Percentiles rank a stretch among this genome's conserved stretches.
These are phyloP conservation scores for Agonopterix alstromeriana DNA, from an alignment of 2,888 invertebrate genomes.

Conservation along the genomic window DNA sequence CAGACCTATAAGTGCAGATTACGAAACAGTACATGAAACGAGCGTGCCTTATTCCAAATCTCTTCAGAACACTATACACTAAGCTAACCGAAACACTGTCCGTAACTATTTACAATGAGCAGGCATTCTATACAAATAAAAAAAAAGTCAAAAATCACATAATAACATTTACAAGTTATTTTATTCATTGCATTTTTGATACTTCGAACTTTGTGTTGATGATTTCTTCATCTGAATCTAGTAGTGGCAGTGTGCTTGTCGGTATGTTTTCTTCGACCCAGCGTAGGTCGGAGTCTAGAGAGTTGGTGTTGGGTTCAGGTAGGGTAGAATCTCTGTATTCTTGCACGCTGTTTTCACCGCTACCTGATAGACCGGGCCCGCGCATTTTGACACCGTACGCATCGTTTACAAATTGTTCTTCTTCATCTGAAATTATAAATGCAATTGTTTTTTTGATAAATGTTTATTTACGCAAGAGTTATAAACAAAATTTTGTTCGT, in stretches of 20 bases:
- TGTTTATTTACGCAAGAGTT: neutral
- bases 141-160: conserved; percentile 2
- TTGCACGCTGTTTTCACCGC: conserved; percentile 16
- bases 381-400: conserved; percentile 90
- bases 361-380: conserved; percentile 54
- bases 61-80: too few species aligned
- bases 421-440: conserved; percentile 76
- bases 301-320: conserved; percentile 30
- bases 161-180: conserved; percentile 24
- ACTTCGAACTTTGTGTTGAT: conserved; percentile 91
- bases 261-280: conserved; percentile 98
- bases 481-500: neutral
- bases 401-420: conserved; percentile 90
- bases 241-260: conserved; percentile 81
- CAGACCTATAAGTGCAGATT: too few species aligned
- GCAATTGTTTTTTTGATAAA: neutral
- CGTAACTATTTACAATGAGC: too few species aligned
- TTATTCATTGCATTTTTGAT: conserved; percentile 89
- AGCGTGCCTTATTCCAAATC: too few species aligned
- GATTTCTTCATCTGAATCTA: conserved; percentile 87
- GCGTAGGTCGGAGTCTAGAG: conserved; percentile 72
- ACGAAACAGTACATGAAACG: too few species aligned
- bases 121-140: neutral
- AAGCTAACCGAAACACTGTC: too few species aligned
- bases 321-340: conserved; percentile 22